Conservation (phyloP, 1,140 invertebrate species). For the Hesperophylax magnus region DNA sequence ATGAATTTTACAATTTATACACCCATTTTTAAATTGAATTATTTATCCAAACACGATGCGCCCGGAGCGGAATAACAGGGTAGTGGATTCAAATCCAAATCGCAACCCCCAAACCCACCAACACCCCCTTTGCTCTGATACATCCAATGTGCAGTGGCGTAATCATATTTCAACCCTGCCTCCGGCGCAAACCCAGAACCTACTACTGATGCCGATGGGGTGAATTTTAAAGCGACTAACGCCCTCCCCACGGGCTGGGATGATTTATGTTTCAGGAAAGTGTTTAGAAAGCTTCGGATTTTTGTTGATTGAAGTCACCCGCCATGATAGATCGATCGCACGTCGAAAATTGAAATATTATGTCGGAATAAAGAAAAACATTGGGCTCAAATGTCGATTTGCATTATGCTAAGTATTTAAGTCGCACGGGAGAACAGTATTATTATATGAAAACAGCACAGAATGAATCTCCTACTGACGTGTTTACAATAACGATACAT, state of each 20-base stretch:
- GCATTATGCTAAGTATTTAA: too few relatives aligned
- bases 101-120: conserved; percentile 9
- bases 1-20: conserved; percentile 60
- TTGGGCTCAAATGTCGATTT: not conserved
- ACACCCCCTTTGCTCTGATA: conserved; percentile 43
- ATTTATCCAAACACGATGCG: conserved; percentile 57
- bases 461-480: too few relatives aligned
- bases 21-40: conserved; percentile 59
- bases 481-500: too few relatives aligned
- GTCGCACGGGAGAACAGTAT: too few relatives aligned
- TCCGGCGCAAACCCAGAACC: conserved; percentile 21
- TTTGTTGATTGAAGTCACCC: conserved; percentile 37
- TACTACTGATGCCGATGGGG: conserved; percentile 28
- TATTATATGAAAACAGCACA: too few relatives aligned
- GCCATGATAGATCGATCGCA: conserved; percentile 32
- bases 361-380: conserved; percentile 10
- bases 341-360: conserved; percentile 32
- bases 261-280: conserved; percentile 37
- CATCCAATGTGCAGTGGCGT: conserved; percentile 52
- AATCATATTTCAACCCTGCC: conserved; percentile 56
- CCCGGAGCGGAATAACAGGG: conserved; percentile 46
- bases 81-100: conserved; percentile 38
- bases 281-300: conserved; percentile 42
- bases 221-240: conserved; percentile 51
- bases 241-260: not conserved